phyloP scores from a whole-genome alignment of 2,888 invertebrate species.

The Pseudococcus longispinus region DNA sequence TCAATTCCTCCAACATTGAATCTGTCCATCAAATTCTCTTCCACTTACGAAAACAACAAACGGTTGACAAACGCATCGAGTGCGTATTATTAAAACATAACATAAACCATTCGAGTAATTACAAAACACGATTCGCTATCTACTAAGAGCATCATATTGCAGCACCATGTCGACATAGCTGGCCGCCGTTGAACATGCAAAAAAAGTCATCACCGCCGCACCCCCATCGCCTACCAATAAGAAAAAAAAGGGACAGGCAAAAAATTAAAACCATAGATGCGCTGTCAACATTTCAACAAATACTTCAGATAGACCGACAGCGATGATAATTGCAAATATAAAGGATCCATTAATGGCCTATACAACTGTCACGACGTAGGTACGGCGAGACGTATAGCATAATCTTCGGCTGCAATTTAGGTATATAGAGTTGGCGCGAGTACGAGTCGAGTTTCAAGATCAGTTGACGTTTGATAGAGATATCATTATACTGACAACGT shows the following conservation, averaged over 20 bases:
- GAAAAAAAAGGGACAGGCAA: background rate
- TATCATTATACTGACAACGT: slow-evolving; percentile 31
- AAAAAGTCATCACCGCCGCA: background rate
- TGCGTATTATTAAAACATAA: too few species aligned
- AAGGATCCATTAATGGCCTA: slow-evolving; percentile 51
- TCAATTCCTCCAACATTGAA: too few species aligned
- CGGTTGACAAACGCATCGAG: too few species aligned
- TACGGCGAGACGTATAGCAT: background rate
- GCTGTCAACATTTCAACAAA: slow-evolving; percentile 49
- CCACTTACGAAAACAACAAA: too few species aligned
- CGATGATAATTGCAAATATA: slow-evolving; percentile 50
- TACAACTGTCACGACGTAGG: slow-evolving; percentile 38
- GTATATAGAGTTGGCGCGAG: background rate
- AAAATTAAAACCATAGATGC: slow-evolving; percentile 10
- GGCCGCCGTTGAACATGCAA: background rate
- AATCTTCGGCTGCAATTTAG: slow-evolving; percentile 34
- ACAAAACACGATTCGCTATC: too few species aligned
- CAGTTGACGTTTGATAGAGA: slow-evolving; percentile 35
- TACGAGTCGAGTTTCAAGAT: slow-evolving; percentile 22
- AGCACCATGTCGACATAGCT: too few species aligned
- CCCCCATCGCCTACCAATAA: background rate
- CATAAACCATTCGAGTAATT: too few species aligned
- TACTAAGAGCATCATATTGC: too few species aligned
- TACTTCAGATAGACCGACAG: slow-evolving; percentile 40
- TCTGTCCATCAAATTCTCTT: too few species aligned